Evolutionary conservation across 2,113 vertebrate species (phyloP), one percentile per base, ranked within the genome.

Genomic region (Xenopus laevis): DNA sequence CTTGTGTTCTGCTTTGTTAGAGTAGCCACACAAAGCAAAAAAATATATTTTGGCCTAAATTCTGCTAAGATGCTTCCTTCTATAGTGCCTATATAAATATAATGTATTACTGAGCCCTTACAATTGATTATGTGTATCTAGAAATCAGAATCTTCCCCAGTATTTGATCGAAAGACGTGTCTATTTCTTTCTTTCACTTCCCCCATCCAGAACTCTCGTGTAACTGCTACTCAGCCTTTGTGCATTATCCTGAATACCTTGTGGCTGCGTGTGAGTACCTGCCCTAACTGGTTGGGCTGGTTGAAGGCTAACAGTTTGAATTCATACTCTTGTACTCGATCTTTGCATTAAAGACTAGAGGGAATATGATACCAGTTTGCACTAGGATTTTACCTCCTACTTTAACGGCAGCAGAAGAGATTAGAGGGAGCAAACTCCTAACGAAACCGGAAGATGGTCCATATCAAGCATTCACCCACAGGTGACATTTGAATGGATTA

Each of bases 231-330:
- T 46, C 46, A 70, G 67, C 60, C 74, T 77, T 69, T 77, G 74
- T 81, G 79, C 83, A 82, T 81, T 68, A 53, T 10, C 55, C 12
- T 67, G 1, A 6, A 69, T 23, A 70, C 72, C 70, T 81, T 13
- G 66, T 71, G 71, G 74, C 79, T 91, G 92, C 92, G 87, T 87
- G 80, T 86, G 94, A 70, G 57, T 77, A 68, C 91, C 95, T 94
- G 94, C 93, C 92, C 93, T 82, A 87, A 97, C 95, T 95, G 94
- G 95, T 96, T 93, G 88, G 89, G 91, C 94, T 91, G 87, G 94
- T 95, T 94, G 91, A 89, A 92, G 93, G 93, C 95, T 92, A 93
- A 95, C 91, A 88, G 89, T 92, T 94, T 88, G 90, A 87, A 87
- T 91, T 85, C 83, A 83, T 81, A 65, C 83, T 82, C 84, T 79